Percentiles rank a stretch among this genome's conserved stretches.
Evolutionary conservation across 2,888 invertebrate genomes (phyloP).

Genomic region (Athrips mouffetella): DNA sequence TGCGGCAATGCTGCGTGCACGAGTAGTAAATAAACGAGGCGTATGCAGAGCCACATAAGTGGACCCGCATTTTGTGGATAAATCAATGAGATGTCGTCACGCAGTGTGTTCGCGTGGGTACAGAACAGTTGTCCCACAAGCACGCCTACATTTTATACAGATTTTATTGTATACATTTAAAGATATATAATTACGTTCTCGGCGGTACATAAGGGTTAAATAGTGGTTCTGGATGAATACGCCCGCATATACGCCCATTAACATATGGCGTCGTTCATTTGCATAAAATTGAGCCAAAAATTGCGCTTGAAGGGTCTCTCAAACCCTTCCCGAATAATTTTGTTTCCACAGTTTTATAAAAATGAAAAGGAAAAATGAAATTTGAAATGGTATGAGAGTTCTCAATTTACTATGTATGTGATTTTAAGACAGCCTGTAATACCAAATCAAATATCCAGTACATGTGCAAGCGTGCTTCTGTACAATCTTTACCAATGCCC

Average conservation of each 20-base stretch:
- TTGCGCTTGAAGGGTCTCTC: slow-evolving; percentile 43
- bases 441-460: too few species aligned
- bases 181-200: slow-evolving; percentile 9
- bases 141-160: not conserved
- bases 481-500: too few species aligned
- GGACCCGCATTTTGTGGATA: not conserved
- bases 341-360: slow-evolving; percentile 55
- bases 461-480: too few species aligned
- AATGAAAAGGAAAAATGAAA: slow-evolving; percentile 59
- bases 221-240: slow-evolving; percentile 50
- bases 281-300: slow-evolving; percentile 66
- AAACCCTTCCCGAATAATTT: slow-evolving; percentile 54
- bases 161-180: not conserved
- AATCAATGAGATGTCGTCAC: not conserved
- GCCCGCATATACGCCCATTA: slow-evolving; percentile 52
- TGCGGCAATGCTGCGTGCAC: not conserved
- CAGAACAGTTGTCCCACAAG: not conserved
- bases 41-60: not conserved
- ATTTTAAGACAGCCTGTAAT: too few species aligned
- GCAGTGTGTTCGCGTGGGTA: not conserved
- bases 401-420: slow-evolving; percentile 26
- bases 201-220: slow-evolving; percentile 41
- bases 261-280: slow-evolving; percentile 56
- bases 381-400: slow-evolving; percentile 36
- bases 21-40: not conserved